These are phyloP conservation scores for Macrobrachium rosenbergii DNA, from an alignment of 1,140 invertebrate genomes.

Conservation along the genomic window DNA sequence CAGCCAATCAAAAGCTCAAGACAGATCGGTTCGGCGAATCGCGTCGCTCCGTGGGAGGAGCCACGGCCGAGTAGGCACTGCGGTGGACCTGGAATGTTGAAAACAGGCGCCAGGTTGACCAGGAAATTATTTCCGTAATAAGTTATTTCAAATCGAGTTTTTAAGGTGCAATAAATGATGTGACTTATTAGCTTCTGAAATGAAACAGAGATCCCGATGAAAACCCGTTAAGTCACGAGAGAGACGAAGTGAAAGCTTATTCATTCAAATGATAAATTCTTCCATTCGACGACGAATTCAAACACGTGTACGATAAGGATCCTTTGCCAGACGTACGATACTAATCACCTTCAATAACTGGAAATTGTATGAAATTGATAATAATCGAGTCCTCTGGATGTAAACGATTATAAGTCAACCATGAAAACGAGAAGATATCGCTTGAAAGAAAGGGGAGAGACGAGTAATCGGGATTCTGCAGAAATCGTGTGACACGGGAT, in stretches of 20 bases:
- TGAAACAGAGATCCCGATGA: not conserved
- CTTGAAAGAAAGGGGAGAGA: not conserved
- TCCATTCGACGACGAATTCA: not conserved
- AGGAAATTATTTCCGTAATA: constrained; percentile 20
- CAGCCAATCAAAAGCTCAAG: constrained; percentile 42
- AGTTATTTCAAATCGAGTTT: constrained; percentile 27
- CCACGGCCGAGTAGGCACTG: constrained; percentile 33
- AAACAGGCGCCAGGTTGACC: not conserved
- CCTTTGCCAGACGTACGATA: constrained; percentile 45
- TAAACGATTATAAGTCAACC: not conserved
- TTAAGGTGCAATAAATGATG: not conserved
- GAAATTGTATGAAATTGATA: not conserved
- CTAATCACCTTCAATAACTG: not conserved
- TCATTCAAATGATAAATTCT: constrained; percentile 25
- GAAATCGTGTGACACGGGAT: not conserved
- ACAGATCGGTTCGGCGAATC: not conserved
- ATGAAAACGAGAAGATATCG: not conserved
- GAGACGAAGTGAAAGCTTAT: not conserved
- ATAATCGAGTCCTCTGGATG: constrained; percentile 16
- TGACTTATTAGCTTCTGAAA: not conserved
- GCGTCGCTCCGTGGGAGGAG: constrained; percentile 33
- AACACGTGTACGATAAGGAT: constrained; percentile 40
- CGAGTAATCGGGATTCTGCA: not conserved
- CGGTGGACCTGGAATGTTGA: constrained; percentile 45
- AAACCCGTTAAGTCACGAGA: not conserved